phyloP scores from a whole-genome alignment of 2,113 vertebrate species.

The Eudorcas thomsonii region DNA sequence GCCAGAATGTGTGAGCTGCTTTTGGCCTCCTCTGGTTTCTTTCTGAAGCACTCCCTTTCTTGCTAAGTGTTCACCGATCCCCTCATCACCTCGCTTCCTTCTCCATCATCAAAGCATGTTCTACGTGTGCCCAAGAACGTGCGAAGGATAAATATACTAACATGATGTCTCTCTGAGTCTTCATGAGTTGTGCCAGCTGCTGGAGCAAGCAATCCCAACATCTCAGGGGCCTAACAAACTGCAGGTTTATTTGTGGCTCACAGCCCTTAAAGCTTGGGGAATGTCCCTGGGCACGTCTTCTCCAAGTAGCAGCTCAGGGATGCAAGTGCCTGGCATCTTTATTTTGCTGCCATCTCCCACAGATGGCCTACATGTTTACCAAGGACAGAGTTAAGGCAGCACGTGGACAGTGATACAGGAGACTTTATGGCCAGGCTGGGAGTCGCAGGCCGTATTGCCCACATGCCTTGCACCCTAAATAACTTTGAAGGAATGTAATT shows the following conservation, averaged over 20 bases:
- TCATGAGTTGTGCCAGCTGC: background rate
- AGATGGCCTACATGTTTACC: background rate
- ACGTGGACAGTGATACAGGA: background rate
- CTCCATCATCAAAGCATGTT: background rate
- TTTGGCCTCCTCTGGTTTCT: background rate
- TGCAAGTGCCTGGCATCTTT: background rate
- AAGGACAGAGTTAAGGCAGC: background rate
- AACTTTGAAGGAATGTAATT: background rate
- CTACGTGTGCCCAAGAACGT: background rate
- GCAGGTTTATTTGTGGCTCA: background rate
- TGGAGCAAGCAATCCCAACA: background rate
- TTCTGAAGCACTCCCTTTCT: background rate
- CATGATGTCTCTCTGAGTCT: background rate
- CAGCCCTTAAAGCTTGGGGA: background rate
- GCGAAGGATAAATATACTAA: background rate
- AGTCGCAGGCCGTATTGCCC: background rate
- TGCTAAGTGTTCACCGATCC: background rate
- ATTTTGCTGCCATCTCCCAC: background rate
- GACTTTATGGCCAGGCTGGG: background rate
- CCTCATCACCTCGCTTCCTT: background rate
- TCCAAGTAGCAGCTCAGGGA: background rate
- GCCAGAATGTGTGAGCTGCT: background rate
- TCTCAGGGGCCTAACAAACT: conserved; percentile 4
- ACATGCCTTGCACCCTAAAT: background rate
- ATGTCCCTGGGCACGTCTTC: background rate